Base-by-base conservation (phyloP, 2,113 vertebrate genomes). In the Xyliphius kryptos region DNA sequence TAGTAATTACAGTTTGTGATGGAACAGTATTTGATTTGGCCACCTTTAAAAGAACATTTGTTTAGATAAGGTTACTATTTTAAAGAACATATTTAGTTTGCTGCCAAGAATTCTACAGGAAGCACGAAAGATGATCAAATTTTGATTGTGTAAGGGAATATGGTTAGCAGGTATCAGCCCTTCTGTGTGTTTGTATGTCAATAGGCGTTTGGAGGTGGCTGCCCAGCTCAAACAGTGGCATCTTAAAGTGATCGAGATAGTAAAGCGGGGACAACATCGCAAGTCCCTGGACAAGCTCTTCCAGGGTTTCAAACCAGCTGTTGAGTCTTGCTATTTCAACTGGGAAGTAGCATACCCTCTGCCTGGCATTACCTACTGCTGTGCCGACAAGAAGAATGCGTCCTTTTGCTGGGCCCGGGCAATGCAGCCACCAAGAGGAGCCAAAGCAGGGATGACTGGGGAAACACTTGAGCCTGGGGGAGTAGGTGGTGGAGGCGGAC, bases 281-380 rank as follows among this genome's bases (percentile, higher is more conserved):
- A 99, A 98, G 73, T 95, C 92, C 11, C 78, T 98, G 69, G 95
- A 97, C 77, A 93, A 96, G 70, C 91, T 99, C 17, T 99, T 99
- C 74, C 93, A 95, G 74, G 96, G 96, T 65, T 99, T 99, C 76
- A 97, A 98, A 74, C 94, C 94, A 0, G 96, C 95, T 0, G 91
- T 99, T 61, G 96, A 97, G 81, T 92, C 94, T 59, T 99, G 96
- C 79, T 97, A 94, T 76, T 97, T 99, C 77, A 97, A 85, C 85
- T 99, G 96, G 96, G 95, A 98, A 77, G 91, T 89, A 65, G 93
- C 94, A 32, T 99, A 97, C 70, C 95, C 95, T 0, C 89, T 99
- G 70, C 86, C 95, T 0, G 93, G 96, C 16, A 97, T 99, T 73
- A 98, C 96, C 2, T 98, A 97, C 47, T 96, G 91, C 54, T 90